A percentile compares a stretch with the other conserved stretches of the same genome.
These are phyloP conservation scores for Oncopodura yosiiana DNA, from an alignment of 1,140 invertebrate genomes.

Conservation along the genomic window DNA sequence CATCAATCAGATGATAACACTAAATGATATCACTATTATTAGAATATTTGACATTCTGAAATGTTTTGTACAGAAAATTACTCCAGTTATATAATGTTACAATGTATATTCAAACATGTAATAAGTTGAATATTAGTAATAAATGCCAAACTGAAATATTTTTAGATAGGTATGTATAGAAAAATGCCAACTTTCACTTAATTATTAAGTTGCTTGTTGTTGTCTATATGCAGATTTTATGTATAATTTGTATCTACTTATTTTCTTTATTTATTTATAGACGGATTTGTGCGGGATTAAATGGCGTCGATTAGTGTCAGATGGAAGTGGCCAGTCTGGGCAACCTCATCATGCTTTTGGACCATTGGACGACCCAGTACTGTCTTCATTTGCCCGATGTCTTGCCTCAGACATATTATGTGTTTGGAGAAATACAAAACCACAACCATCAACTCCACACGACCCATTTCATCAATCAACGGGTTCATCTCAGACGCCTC, in stretches of 20 bases:
- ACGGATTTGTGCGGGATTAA: conserved; percentile 97
- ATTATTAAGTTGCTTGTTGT: too few relatives aligned
- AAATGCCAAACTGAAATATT: too few relatives aligned
- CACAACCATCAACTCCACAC: conserved; percentile 49
- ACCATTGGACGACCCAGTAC: conserved; percentile 82
- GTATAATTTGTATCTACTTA: background rate
- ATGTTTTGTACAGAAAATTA: too few relatives aligned
- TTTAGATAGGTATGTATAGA: too few relatives aligned
- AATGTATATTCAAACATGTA: too few relatives aligned
- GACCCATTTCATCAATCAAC: conserved; percentile 61
- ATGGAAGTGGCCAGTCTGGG: conserved; percentile 49
- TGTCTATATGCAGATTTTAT: too few relatives aligned
- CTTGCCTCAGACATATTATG: conserved; percentile 87
- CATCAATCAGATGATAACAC: too few relatives aligned
- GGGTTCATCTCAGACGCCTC: conserved; percentile 20
- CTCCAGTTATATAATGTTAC: too few relatives aligned
- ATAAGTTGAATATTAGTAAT: too few relatives aligned
- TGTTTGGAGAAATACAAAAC: conserved; percentile 72
- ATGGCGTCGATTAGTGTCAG: conserved; percentile 88
- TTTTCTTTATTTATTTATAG: conserved; percentile 49
- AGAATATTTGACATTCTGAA: too few relatives aligned
- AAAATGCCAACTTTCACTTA: too few relatives aligned
- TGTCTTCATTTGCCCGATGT: conserved; percentile 85
- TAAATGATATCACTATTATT: too few relatives aligned
- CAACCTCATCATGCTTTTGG: conserved; percentile 45